Percentiles rank a stretch among this genome's conserved stretches.
phyloP scores from a whole-genome alignment of 2,888 invertebrate genomes.

The Agriopis aurantiaria region DNA sequence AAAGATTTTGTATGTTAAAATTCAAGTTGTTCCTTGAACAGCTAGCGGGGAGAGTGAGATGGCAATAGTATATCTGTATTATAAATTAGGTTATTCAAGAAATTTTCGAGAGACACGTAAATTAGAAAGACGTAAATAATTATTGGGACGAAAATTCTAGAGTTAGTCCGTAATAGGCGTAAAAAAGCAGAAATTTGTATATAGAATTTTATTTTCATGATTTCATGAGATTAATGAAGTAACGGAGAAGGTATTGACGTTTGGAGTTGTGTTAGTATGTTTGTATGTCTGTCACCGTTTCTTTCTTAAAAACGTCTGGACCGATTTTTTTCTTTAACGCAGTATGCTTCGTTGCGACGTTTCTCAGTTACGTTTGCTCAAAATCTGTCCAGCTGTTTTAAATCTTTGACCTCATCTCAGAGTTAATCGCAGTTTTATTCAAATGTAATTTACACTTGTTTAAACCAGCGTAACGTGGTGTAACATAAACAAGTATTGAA shows the following conservation, averaged over 20 bases:
- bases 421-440: no score
- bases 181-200: neutral
- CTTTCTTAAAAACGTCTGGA: no score
- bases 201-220: no score
- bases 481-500: slow-evolving; percentile 46
- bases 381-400: no score
- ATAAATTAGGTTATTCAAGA: neutral
- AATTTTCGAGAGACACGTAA: neutral
- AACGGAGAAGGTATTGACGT: no score
- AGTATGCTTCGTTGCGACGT: no score
- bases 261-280: no score
- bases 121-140: neutral
- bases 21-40: slow-evolving; percentile 8
- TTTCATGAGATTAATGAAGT: no score
- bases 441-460: neutral
- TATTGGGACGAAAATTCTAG: neutral
- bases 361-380: no score
- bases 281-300: no score
- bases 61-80: neutral
- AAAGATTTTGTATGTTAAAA: slow-evolving; percentile 29
- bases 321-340: no score
- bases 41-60: neutral
- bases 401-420: no score
- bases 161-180: neutral
- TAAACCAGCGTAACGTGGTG: slow-evolving; percentile 36